phyloP scores from a whole-genome alignment of 2,797 vertebrate species.

The Galago senegalensis region DNA sequence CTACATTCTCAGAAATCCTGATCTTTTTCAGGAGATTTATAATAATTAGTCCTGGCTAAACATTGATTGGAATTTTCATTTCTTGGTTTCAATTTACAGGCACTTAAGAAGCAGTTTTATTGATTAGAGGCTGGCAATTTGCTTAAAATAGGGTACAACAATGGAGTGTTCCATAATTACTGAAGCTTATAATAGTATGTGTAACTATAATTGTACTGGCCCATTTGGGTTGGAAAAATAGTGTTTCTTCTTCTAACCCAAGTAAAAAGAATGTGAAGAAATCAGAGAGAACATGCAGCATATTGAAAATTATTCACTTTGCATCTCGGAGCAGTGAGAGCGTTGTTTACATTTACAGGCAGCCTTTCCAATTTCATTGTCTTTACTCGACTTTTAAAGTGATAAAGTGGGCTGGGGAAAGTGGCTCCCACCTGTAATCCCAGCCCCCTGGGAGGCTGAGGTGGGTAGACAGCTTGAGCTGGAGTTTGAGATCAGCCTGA shows the following conservation, averaged over 20 bases:
- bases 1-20: conserved; percentile 51
- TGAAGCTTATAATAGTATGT: conserved; percentile 73
- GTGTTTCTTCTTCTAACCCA: conserved; percentile 15
- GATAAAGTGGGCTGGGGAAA: too few species aligned
- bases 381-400: neutral
- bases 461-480: too few species aligned
- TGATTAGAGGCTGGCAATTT: conserved; percentile 79
- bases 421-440: too few species aligned
- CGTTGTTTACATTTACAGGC: conserved; percentile 64
- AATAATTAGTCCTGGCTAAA: conserved; percentile 71
- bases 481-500: too few species aligned
- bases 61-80: conserved; percentile 64
- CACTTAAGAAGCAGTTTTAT: conserved; percentile 77
- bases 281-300: neutral
- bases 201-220: conserved; percentile 41
- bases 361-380: conserved; percentile 31
- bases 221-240: conserved; percentile 21
- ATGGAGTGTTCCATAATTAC: conserved; percentile 65
- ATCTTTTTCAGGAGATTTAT: conserved; percentile 68
- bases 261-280: conserved; percentile 1
- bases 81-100: conserved; percentile 67
- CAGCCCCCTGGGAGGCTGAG: too few species aligned
- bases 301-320: neutral
- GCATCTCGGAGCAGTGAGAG: neutral
- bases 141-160: conserved; percentile 73